Percentiles rank a stretch among this genome's conserved stretches.
phyloP scores from a whole-genome alignment of 2,113 vertebrate genomes.

The Oncorhynchus kisutch region DNA sequence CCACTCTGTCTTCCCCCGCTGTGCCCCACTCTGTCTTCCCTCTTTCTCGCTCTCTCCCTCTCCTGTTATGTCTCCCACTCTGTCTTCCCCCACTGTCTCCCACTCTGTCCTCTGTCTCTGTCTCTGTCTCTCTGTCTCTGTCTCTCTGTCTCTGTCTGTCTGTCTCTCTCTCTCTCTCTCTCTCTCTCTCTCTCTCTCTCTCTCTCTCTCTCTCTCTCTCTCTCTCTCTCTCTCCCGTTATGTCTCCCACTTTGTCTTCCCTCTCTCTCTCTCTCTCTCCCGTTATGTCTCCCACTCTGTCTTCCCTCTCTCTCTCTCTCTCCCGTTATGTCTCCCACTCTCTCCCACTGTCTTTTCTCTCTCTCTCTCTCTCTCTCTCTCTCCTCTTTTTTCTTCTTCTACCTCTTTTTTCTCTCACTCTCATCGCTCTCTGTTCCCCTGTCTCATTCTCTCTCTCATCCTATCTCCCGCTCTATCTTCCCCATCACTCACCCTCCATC shows the following conservation, averaged over 20 bases:
- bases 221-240: conserved; percentile 77
- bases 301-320: too few relatives aligned
- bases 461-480: conserved; percentile 51
- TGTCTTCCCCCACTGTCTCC: conserved; percentile 67
- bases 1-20: too few relatives aligned
- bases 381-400: conserved; percentile 70
- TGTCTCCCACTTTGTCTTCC: conserved; percentile 72
- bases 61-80: conserved; percentile 41
- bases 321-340: too few relatives aligned
- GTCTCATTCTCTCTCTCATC: too few relatives aligned
- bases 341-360: too few relatives aligned
- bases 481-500: background rate
- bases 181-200: background rate
- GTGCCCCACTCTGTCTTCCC: conserved; percentile 59
- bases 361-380: conserved; percentile 43
- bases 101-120: conserved; percentile 25
- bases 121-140: too few relatives aligned
- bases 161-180: background rate
- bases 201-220: conserved; percentile 34
- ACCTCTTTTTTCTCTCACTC: conserved; percentile 72
- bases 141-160: conserved; percentile 65
- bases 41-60: too few relatives aligned
- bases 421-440: conserved; percentile 67
- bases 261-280: conserved; percentile 1
- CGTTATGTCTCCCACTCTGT: background rate